Evolutionary conservation across 1,140 invertebrate species (phyloP).

Genomic region (Olivierus martensii): DNA sequence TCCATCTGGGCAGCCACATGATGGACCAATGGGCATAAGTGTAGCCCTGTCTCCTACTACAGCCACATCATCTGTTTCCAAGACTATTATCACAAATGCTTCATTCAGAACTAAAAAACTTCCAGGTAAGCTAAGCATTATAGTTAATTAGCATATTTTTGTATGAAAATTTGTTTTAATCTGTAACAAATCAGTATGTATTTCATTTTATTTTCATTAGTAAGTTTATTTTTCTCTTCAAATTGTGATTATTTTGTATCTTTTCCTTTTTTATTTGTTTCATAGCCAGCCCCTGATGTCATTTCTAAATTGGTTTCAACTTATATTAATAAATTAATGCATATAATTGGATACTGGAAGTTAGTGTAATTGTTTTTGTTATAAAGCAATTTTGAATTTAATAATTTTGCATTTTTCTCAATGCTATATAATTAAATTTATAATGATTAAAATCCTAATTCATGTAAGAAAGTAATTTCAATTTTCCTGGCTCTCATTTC

Average conservation of each 20-base stretch:
- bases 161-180: not conserved
- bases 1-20: constrained; percentile 43
- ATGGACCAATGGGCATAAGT: constrained; percentile 63
- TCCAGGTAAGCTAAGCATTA: constrained; percentile 41
- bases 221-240: not conserved
- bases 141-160: not conserved
- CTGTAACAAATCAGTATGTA: not conserved
- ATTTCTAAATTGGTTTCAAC: constrained; percentile 1
- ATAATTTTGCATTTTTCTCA: too few species aligned
- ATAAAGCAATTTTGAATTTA: too few species aligned
- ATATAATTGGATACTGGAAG: too few species aligned
- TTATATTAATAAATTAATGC: too few species aligned
- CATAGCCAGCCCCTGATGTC: not conserved
- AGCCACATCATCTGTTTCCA: constrained; percentile 56
- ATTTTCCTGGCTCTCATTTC: too few species aligned
- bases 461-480: too few species aligned
- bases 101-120: constrained; percentile 92
- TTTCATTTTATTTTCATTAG: not conserved
- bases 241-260: too few species aligned
- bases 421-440: too few species aligned
- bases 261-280: not conserved
- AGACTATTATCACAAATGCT: constrained; percentile 81
- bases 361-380: too few species aligned
- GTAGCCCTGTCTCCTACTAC: constrained; percentile 61
- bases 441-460: too few species aligned